These are phyloP conservation scores for Macaria notata DNA, from an alignment of 2,888 invertebrate genomes.

Conservation along the genomic window DNA sequence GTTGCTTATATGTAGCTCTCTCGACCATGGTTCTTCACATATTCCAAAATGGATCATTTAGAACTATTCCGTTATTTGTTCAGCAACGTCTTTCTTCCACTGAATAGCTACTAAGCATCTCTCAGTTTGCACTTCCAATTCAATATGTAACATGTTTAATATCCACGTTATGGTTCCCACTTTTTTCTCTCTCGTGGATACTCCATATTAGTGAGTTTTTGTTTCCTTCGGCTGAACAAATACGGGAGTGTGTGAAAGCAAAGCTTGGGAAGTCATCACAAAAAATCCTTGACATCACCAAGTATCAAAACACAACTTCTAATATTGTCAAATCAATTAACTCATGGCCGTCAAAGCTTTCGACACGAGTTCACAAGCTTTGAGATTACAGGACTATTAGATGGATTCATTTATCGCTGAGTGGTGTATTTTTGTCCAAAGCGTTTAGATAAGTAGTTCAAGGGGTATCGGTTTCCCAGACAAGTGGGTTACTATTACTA, in stretches of 20 bases:
- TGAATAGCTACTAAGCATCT: constrained; percentile 53
- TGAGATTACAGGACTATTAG: constrained; percentile 30
- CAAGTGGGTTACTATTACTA: constrained; percentile 68
- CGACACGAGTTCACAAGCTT: constrained; percentile 23
- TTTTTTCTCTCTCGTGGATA: constrained; percentile 42
- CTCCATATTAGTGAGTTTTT: constrained; percentile 47
- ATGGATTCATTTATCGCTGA: constrained; percentile 38
- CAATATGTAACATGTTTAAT: constrained; percentile 51
- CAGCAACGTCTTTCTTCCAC: constrained; percentile 42
- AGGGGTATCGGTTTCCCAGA: constrained; percentile 64
- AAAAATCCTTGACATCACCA: constrained; percentile 30
- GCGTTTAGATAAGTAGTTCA: constrained; percentile 61
- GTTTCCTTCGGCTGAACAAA: constrained; percentile 51
- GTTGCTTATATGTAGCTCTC: constrained; percentile 22
- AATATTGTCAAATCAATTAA: constrained; percentile 22
- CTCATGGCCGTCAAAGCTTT: constrained; percentile 13
- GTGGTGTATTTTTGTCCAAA: constrained; percentile 43
- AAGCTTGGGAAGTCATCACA: constrained; percentile 47
- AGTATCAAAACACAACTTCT: constrained; percentile 9
- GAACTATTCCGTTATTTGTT: constrained; percentile 39
- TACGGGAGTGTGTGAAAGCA: constrained; percentile 56
- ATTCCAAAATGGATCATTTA: constrained; percentile 42
- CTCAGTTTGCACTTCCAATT: constrained; percentile 55
- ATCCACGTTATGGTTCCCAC: constrained; percentile 49
- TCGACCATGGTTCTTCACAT: constrained; percentile 27